Evolutionary conservation across 1,140 invertebrate genomes (phyloP).

Genomic region (Nasonia longicornis): DNA sequence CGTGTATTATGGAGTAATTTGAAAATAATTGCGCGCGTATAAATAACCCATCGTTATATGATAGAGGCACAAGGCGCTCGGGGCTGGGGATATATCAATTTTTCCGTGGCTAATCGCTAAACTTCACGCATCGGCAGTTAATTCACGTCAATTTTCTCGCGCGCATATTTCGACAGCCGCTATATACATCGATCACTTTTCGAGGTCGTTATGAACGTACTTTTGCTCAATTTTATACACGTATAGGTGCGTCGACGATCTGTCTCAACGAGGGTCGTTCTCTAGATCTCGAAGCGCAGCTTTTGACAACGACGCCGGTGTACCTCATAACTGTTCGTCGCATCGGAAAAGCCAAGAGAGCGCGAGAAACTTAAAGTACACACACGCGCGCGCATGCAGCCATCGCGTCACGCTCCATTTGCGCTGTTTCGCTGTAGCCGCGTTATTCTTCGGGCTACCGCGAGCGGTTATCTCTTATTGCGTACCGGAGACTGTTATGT

Average conservation of each 20-base stretch:
- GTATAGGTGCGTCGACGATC: too few relatives aligned
- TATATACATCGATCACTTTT: not conserved
- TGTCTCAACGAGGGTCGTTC: too few relatives aligned
- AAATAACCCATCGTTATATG: not conserved
- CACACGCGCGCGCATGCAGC: not conserved
- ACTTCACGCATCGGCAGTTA: not conserved
- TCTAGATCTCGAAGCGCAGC: too few relatives aligned
- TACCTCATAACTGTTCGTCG: too few relatives aligned
- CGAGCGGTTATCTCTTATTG: conserved; percentile 3
- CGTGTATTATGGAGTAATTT: not conserved
- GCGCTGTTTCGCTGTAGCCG: conserved; percentile 35
- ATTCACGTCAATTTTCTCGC: not conserved
- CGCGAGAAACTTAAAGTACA: not conserved
- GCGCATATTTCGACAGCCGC: not conserved
- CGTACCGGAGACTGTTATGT: not conserved
- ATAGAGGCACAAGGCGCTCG: too few relatives aligned
- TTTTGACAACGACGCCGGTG: too few relatives aligned
- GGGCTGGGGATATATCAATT: not conserved
- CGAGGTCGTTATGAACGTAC: not conserved
- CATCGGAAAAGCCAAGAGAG: not conserved
- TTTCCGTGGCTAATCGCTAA: not conserved
- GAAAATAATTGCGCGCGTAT: not conserved
- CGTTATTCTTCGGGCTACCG: conserved; percentile 5
- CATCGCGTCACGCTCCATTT: conserved; percentile 57
- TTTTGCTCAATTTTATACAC: not conserved